phyloP scores from a whole-genome alignment of 2,113 vertebrate species.

The Anguilla rostrata region DNA sequence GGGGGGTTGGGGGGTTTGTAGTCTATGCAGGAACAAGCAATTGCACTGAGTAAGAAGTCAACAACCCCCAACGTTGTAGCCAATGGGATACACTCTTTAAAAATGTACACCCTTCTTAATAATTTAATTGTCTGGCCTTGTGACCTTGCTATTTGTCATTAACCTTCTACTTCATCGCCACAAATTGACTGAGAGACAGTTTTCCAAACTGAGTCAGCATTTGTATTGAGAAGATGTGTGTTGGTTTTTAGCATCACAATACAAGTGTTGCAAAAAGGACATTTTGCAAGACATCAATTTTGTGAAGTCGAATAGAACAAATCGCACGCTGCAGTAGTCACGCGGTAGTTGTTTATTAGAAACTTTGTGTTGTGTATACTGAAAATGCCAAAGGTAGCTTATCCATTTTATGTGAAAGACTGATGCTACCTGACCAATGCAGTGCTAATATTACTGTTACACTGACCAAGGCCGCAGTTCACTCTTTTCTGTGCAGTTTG shows the following conservation, averaged over 20 bases:
- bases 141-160: not conserved
- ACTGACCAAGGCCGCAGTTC: no score
- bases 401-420: no score
- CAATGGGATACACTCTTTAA: not conserved
- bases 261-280: no score
- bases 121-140: not conserved
- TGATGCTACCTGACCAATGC: no score
- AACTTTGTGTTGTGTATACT: no score
- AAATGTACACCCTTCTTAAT: not conserved
- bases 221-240: not conserved
- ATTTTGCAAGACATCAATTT: not conserved
- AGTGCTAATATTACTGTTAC: no score
- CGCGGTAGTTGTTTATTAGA: no score
- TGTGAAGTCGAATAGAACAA: not conserved
- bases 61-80: not conserved
- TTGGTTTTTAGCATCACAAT: no score
- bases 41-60: not conserved
- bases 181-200: not conserved
- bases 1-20: not conserved
- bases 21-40: not conserved
- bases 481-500: no score
- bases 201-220: no score
- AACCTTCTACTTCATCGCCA: not conserved
- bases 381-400: no score
- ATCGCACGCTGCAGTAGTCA: no score